phyloP scores from a whole-genome alignment of 2,797 vertebrate genomes.

The Kryptopterus vitreolus region DNA sequence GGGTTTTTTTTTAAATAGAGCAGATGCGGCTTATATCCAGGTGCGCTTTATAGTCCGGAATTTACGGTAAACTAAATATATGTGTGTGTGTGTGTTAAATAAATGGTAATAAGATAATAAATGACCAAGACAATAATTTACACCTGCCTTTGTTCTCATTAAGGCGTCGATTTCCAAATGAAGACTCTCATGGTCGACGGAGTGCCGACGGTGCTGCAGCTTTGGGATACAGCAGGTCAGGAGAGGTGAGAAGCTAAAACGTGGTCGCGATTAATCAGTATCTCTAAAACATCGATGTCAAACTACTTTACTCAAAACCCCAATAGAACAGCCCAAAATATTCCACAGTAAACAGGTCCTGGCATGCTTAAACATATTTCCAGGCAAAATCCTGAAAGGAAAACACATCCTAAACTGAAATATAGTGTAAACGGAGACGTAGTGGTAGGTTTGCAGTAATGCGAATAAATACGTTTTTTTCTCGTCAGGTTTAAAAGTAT shows the following conservation, averaged over 20 bases:
- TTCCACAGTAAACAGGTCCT: neutral
- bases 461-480: neutral
- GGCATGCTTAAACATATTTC: neutral
- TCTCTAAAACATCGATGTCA: neutral
- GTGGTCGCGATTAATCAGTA: neutral
- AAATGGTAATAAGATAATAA: neutral
- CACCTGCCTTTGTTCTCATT: neutral
- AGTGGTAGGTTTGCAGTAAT: neutral
- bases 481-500: constrained; percentile 89
- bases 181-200: constrained; percentile 92
- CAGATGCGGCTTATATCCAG: too few relatives aligned
- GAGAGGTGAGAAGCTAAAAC: constrained; percentile 77
- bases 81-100: too few relatives aligned
- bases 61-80: too few relatives aligned
- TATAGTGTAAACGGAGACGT: neutral
- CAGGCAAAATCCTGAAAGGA: neutral
- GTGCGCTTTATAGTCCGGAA: too few relatives aligned
- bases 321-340: too few relatives aligned
- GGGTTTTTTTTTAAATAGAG: too few relatives aligned
- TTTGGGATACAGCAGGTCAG: constrained; percentile 96
- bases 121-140: neutral
- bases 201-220: constrained; percentile 84
- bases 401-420: neutral
- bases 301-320: neutral
- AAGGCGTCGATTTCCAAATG: constrained; percentile 97